Evolutionary conservation across 1,140 invertebrate species (phyloP).

Genomic region (Piezodorus guildinii): DNA sequence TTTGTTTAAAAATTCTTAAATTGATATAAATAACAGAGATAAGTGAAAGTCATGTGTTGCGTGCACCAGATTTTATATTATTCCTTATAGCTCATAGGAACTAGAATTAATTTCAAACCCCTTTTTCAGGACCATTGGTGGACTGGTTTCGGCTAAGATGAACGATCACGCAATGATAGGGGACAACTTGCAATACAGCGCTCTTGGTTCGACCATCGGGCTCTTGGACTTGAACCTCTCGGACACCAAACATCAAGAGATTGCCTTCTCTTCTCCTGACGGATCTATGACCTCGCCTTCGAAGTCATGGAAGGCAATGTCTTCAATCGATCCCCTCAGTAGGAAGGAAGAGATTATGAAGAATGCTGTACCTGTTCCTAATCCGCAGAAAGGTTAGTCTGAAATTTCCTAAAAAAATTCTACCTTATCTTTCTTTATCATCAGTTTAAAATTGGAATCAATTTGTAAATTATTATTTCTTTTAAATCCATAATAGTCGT

Average conservation of each 20-base stretch:
- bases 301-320: constrained; percentile 5
- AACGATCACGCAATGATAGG: background rate
- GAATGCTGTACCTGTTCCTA: background rate
- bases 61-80: too few relatives aligned
- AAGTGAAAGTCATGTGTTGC: too few relatives aligned
- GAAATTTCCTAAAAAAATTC: too few relatives aligned
- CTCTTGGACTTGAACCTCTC: background rate
- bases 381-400: background rate
- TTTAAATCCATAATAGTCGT: too few relatives aligned
- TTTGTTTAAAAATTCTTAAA: too few relatives aligned
- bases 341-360: background rate
- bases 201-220: background rate
- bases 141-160: background rate
- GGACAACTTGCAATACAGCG: background rate
- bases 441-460: too few relatives aligned
- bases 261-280: background rate
- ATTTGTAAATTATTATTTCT: too few relatives aligned
- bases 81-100: too few relatives aligned
- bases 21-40: too few relatives aligned
- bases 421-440: too few relatives aligned
- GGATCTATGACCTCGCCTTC: constrained; percentile 2
- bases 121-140: background rate
- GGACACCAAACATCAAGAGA: background rate
- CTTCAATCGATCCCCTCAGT: background rate
- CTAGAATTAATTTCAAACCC: too few relatives aligned